phyloP scores from a whole-genome alignment of 2,797 vertebrate genomes.

The Sylvia borin region DNA sequence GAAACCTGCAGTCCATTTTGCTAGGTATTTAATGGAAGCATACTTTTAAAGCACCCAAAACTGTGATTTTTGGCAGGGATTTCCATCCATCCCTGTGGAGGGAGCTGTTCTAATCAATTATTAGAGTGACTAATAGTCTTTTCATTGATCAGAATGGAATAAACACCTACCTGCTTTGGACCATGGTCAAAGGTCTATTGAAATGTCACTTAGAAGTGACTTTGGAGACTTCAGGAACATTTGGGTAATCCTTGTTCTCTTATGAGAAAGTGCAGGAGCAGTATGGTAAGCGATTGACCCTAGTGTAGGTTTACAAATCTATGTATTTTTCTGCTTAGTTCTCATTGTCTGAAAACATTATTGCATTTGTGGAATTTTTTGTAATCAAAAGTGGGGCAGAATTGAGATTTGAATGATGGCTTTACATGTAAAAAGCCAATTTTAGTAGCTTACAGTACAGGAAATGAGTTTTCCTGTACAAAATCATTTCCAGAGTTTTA shows the following conservation, averaged over 20 bases:
- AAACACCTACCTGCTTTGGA: background rate
- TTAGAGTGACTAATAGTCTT: background rate
- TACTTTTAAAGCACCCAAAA: background rate
- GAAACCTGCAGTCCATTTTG: background rate
- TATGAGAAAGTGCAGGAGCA: background rate
- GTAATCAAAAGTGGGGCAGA: background rate
- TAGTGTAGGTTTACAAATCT: background rate
- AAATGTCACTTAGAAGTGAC: background rate
- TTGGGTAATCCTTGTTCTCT: background rate
- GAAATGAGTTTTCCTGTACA: background rate
- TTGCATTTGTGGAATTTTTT: background rate
- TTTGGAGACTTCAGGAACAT: background rate
- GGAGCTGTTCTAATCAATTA: background rate
- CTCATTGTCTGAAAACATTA: background rate
- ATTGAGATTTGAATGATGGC: background rate
- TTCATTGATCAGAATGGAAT: background rate
- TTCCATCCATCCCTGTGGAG: background rate
- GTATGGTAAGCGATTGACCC: background rate
- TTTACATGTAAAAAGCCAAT: background rate
- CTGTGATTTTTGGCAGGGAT: background rate
- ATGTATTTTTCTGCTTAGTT: background rate
- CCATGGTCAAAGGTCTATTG: background rate
- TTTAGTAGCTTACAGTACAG: background rate
- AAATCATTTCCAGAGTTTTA: background rate
- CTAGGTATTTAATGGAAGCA: background rate